Conservation (phyloP, 1,140 invertebrate genomes). For the Drosophila ironensis region DNA sequence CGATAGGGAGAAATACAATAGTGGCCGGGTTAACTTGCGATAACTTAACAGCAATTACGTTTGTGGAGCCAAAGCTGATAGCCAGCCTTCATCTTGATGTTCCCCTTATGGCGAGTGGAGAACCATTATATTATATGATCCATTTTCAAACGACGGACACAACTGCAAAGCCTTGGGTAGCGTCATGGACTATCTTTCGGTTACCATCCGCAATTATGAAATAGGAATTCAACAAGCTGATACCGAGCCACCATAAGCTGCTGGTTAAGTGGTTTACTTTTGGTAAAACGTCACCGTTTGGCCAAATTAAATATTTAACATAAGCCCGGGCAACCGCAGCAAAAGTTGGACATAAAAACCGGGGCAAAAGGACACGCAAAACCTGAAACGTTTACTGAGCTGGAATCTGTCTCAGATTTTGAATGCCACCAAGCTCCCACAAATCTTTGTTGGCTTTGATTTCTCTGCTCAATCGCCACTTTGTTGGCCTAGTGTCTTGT, state of each 20-base stretch:
- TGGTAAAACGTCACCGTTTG: constrained; percentile 8
- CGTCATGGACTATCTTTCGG: constrained; percentile 25
- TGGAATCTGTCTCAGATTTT: neutral
- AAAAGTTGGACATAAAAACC: constrained; percentile 3
- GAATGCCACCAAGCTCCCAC: neutral
- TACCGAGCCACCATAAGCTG: constrained; percentile 12
- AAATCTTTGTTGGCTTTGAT: neutral
- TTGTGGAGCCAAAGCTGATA: constrained; percentile 24
- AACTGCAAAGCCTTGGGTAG: neutral
- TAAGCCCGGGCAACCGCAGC: constrained; percentile 42
- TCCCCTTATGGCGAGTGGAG: neutral
- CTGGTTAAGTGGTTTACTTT: constrained; percentile 13
- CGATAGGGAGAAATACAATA: constrained; percentile 44
- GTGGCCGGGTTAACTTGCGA: constrained; percentile 11
- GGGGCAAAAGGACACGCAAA: neutral
- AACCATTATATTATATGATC: constrained; percentile 24
- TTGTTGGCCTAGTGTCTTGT: neutral
- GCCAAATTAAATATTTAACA: constrained; percentile 63
- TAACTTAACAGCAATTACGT: constrained; percentile 39
- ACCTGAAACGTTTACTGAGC: neutral
- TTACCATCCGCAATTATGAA: constrained; percentile 6
- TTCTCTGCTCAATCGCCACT: too few species aligned
- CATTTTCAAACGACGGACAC: neutral
- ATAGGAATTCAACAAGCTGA: constrained; percentile 30
- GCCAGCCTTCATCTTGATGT: constrained; percentile 30